Conservation (phyloP, 2,888 invertebrate genomes). For the Scaptomyza polygonia region DNA sequence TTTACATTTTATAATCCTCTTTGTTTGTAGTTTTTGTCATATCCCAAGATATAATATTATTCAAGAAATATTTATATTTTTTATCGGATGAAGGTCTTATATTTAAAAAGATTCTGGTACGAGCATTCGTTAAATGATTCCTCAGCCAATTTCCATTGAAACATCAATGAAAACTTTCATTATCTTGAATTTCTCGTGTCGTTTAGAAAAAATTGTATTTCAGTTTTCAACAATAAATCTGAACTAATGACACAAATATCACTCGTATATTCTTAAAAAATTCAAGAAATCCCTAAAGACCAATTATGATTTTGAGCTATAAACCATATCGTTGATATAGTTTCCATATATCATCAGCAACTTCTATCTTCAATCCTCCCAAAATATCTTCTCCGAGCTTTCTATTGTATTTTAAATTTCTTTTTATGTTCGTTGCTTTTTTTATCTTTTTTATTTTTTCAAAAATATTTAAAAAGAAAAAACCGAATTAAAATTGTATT, state of each 20-base stretch:
- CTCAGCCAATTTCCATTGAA: neutral
- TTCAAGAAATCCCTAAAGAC: too few species aligned
- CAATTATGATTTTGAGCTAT: neutral
- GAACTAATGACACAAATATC: too few species aligned
- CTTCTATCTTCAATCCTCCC: neutral
- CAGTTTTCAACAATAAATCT: too few species aligned
- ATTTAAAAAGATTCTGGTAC: neutral
- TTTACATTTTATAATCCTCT: neutral
- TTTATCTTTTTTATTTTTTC: slow-evolving; percentile 19
- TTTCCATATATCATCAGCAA: slow-evolving; percentile 4
- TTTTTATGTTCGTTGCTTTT: slow-evolving; percentile 9
- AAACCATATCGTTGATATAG: neutral
- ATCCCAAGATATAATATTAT: neutral
- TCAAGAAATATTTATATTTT: neutral
- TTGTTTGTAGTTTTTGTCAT: slow-evolving; percentile 4
- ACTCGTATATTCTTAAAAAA: too few species aligned
- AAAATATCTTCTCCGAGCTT: neutral
- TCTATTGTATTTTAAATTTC: slow-evolving; percentile 8
- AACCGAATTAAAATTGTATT: slow-evolving; percentile 42
- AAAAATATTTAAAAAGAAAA: slow-evolving; percentile 41
- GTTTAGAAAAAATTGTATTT: too few species aligned
- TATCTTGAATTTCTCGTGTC: too few species aligned
- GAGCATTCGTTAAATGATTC: neutral
- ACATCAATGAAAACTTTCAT: too few species aligned
- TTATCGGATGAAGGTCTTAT: neutral